Conservation (phyloP, 1,140 invertebrate genomes). For the Ptiloglossa arizonensis region DNA sequence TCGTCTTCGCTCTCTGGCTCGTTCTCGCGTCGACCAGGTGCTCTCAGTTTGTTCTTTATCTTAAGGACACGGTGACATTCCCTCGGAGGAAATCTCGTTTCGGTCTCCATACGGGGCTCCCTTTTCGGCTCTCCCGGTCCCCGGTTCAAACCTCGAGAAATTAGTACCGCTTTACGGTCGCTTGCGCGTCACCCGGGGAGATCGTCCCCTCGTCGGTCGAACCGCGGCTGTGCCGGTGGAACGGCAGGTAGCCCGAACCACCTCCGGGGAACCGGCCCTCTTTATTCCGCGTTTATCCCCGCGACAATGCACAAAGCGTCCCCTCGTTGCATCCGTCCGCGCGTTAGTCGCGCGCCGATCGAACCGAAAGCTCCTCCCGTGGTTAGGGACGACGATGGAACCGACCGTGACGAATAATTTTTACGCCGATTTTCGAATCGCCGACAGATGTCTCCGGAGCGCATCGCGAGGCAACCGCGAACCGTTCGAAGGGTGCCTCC, state of each 20-base stretch:
- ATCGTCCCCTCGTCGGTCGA: background rate
- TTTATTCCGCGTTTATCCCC: conserved; percentile 68
- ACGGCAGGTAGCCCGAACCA: conserved; percentile 45
- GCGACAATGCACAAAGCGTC: conserved; percentile 60
- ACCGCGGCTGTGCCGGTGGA: background rate
- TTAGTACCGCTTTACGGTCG: conserved; percentile 72
- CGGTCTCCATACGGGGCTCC: conserved; percentile 27
- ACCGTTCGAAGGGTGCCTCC: background rate
- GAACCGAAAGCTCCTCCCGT: background rate
- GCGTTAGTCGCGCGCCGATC: background rate
- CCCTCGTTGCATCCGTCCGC: background rate
- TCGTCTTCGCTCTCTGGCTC: background rate
- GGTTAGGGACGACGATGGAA: background rate
- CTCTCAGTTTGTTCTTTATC: conserved; percentile 53
- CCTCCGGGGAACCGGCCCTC: conserved; percentile 24
- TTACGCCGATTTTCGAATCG: conserved; percentile 67
- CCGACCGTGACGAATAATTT: conserved; percentile 73
- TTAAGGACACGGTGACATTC: conserved; percentile 57
- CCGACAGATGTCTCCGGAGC: conserved; percentile 53
- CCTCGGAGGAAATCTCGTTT: conserved; percentile 60
- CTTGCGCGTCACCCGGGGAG: conserved; percentile 47
- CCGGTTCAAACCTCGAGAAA: conserved; percentile 58
- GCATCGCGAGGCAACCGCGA: background rate
- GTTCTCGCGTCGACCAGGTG: conserved; percentile 37
- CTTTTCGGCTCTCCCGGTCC: conserved; percentile 7